Base-by-base conservation (phyloP, 2,797 vertebrate genomes). In the Schizopygopsis pylzovi region DNA sequence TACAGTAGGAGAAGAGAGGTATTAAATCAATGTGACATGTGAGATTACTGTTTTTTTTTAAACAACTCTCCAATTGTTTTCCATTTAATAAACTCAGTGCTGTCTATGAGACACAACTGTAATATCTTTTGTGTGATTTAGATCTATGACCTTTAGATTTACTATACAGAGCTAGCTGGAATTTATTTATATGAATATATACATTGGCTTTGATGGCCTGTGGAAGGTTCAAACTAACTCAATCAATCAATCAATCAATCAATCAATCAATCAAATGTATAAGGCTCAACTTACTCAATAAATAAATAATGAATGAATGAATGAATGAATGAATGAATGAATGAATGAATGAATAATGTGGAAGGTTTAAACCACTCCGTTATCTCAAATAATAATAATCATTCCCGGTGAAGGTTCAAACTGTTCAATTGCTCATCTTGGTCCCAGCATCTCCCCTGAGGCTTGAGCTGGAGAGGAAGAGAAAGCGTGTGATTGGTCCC, bases 401-500 rank as follows among this genome's bases (percentile, higher is more conserved):
- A 20, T 68, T 72, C 22, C 41, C n/a, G 41, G 12, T 6, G 11
- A 45, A 25, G 5, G 22, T 72, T 45, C 5, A 47, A 45, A 45
- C 70, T 16, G 3, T 22, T 6, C 70, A 45, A 13, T 4, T n/a
- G 45, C 63, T 16, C 47, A 16, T n/a, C 16, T 37, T 6, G 54
- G 52, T 82, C 39, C 54, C 41, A 20, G 68, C 11, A 18, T 73
- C 49, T 12, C 22, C 39, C 37, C 20, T 43, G 37, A 6, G 52
- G 18, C 33, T 6, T 15, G 37, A 63, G 59, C 52, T 25, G 37
- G 5, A 70, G 49, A 78, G 28, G 56, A 63, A 79, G 43, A 49
- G 91, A 94, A 92, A 91, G 91, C 43, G 89, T 91, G 90, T 92
- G 94, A 94, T 93, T 93, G 92, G 90, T 94, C 94, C 92, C 92